Percentiles rank a stretch among this genome's conserved stretches.
Conservation (phyloP, 2,113 vertebrate genomes). For the Daboia siamensis region DNA sequence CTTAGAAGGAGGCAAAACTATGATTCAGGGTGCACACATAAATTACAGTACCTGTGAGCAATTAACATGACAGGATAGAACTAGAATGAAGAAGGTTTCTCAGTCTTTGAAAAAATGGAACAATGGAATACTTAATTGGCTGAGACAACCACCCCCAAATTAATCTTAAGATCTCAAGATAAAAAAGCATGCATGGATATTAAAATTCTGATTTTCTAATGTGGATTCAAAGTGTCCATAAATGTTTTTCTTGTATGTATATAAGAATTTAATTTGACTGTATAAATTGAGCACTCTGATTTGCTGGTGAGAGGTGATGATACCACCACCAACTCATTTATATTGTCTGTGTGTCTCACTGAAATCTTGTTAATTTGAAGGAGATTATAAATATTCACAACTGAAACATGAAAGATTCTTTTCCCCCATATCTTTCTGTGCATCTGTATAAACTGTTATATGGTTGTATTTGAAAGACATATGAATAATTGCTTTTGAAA, state of each 20-base stretch:
- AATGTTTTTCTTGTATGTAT: constrained; percentile 2
- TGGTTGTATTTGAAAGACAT: constrained; percentile 23
- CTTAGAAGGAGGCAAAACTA: not conserved
- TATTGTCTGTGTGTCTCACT: not conserved
- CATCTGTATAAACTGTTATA: constrained; percentile 15
- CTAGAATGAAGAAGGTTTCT: not conserved
- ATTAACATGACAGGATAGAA: not conserved
- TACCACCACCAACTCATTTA: not conserved
- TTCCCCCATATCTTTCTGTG: constrained; percentile 6
- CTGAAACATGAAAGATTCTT: constrained; percentile 16
- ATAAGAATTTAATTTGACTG: constrained; percentile 7
- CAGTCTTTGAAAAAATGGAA: not conserved
- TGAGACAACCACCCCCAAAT: not conserved
- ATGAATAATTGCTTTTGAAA: constrained; percentile 20
- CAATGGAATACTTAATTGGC: not conserved
- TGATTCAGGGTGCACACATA: not conserved
- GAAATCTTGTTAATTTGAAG: constrained; percentile 19
- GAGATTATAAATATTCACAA: constrained; percentile 3
- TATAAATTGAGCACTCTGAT: not conserved
- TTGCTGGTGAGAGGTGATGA: constrained; percentile 3
- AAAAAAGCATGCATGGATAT: not conserved
- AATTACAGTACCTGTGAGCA: not conserved
- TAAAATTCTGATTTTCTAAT: constrained; percentile 13
- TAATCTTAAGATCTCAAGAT: not conserved
- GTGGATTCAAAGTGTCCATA: not conserved